Evolutionary conservation across 1,140 invertebrate genomes (phyloP), one percentile per base, ranked within the genome.

Genomic region (Penaeus vannamei): DNA sequence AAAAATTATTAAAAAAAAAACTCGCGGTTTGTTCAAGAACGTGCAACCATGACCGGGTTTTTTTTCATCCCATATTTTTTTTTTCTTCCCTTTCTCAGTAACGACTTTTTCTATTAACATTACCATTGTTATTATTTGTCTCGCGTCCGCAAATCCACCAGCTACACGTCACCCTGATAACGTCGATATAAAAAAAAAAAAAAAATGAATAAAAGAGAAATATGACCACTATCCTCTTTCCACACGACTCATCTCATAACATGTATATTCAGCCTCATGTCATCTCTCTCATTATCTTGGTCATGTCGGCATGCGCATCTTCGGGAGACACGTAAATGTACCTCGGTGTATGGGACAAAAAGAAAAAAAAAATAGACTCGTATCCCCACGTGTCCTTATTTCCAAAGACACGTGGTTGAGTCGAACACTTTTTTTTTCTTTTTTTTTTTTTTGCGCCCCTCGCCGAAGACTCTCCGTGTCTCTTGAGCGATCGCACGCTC

Each of bases 251-350:
- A 88, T 88, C 86, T 88, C 86, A 88, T 88, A 62, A 62, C 86
- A 84, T 89, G 87, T 89, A 89, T 79, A 89, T 89, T 89, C 87
- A 89, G 53, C 62, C 83, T 89, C 83, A 86, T 76, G 72, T 89
- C 87, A 89, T 89, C 36, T 77, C 26, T 62, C 46, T 84, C 87
- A 89, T 89, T 83, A 89, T 83, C 82, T n/a, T 80, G 82, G 82
- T 84, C 87, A 89, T 84, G 72, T 62, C 59, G 87, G 79, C 79
- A 82, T 69, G 87, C 84, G 87, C 85, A 42, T 89, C 87, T 79
- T 81, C 79, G 82, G 84, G 87, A 66, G 53, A 53, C 53, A 53
- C 53, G 53, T 53, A 46, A 5, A 53, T 53, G 53, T 8, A 17
- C 0, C 4, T 0, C 53, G 53, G 53, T 53, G 10, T 12, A 53